A percentile compares a stretch with the other conserved stretches of the same genome.
Conservation (phyloP, 1,140 invertebrate genomes). For the Cydia strobilella region DNA sequence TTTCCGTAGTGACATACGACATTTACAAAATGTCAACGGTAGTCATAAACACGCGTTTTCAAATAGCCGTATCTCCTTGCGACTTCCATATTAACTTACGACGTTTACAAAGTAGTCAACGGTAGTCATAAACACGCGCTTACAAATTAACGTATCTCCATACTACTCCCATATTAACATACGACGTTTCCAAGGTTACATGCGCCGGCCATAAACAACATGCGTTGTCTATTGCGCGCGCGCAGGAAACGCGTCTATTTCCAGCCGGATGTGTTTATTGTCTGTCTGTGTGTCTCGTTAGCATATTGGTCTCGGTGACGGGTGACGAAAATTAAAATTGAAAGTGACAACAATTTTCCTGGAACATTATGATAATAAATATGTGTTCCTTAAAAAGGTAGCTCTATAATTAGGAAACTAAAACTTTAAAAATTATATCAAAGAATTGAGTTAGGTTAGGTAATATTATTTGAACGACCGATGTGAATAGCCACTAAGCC, state of each 20-base stretch:
- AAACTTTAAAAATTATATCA: too few relatives aligned
- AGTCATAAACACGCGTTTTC: background rate
- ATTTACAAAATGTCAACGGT: background rate
- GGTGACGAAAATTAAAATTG: background rate
- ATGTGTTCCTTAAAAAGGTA: background rate
- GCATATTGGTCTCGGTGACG: constrained; percentile 47
- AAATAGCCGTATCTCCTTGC: background rate
- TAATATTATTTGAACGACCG: too few relatives aligned
- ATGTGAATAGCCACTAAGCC: too few relatives aligned
- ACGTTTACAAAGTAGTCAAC: background rate
- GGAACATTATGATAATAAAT: constrained; percentile 45
- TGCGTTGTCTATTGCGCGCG: constrained; percentile 37
- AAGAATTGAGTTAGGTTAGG: too few relatives aligned
- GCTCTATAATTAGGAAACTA: too few relatives aligned
- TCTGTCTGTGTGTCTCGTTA: constrained; percentile 61
- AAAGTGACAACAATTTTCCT: constrained; percentile 39
- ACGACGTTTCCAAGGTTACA: background rate
- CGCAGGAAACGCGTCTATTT: constrained; percentile 72
- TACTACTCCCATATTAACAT: background rate
- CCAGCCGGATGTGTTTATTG: constrained; percentile 66
- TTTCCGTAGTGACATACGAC: background rate
- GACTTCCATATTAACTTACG: background rate
- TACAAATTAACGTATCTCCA: background rate
- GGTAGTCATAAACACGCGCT: background rate
- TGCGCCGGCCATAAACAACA: constrained; percentile 8